Evolutionary conservation across 2,797 vertebrate genomes (phyloP), one percentile per base, ranked within the genome.

Genomic region (Sebastes itinus): DNA sequence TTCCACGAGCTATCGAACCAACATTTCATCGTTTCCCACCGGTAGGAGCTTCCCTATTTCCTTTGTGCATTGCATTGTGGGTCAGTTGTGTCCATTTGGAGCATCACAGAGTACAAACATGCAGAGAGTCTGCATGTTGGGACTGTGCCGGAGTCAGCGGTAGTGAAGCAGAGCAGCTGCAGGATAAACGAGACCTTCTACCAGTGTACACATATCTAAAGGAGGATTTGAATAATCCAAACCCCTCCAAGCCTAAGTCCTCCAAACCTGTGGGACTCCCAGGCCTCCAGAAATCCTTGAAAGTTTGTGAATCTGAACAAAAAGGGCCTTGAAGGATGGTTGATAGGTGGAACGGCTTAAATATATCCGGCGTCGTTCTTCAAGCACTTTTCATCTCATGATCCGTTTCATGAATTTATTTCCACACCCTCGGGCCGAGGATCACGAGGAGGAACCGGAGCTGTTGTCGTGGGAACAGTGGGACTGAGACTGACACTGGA

Each of bases 151-250:
- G 61, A 7, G 25, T 38, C 33, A 22, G 58, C 58, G 1, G 16
- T 4, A 32, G 38, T 12, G 13, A 7, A 14, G 46, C n/a, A 6
- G n/a, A 68, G 33, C 23, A 74, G 27, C 20, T 61, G 32, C 59
- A 54, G 79, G 35, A 32, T 56, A 16, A 72, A 28, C 2, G 5
- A 58, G 23, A 27, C 55, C 7, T 16, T 14, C 25, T 3, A 25
- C 28, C 18, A 20, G n/a, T n/a, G 25, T 49, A 52, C 32, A 32
- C 1, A 54, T 54, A 70, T 73, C 59, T 64, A 13, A 78, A 75
- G 58, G 62, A 72, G 69, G 58, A 74, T 70, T 80, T 82, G 8
- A 77, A 80, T 86, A 77, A 80, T 70, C 59, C 10, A n/a, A 55
- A 64, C 35, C 27, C 33, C 72, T 61, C 1, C 35, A 38, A 23